Conservation (phyloP, 2,113 vertebrate genomes). For the Thinocorus orbignyianus region DNA sequence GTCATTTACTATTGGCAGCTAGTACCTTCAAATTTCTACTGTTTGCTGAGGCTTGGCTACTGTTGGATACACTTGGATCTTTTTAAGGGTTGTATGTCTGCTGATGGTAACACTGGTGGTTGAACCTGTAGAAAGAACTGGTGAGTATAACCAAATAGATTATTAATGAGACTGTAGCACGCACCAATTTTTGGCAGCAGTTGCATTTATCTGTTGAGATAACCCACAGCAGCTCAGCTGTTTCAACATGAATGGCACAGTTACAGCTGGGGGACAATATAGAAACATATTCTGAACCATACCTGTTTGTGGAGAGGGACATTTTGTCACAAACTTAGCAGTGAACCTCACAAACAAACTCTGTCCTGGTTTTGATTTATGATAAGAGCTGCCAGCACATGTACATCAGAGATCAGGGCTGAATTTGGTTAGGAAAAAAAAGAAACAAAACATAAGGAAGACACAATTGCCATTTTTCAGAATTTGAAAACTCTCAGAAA, state of each 20-base stretch:
- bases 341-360: background rate
- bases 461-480: background rate
- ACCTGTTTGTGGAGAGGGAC: background rate
- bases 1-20: background rate
- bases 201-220: background rate
- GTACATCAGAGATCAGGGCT: background rate
- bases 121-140: background rate
- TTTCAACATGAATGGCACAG: background rate
- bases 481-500: background rate
- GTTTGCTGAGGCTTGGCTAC: background rate
- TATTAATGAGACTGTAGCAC: background rate
- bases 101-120: background rate
- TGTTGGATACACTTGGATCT: background rate
- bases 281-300: background rate
- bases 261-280: background rate
- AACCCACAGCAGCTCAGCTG: background rate
- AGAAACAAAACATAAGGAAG: background rate
- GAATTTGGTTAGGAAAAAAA: background rate
- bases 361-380: background rate
- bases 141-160: background rate
- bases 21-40: background rate
- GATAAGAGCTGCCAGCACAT: background rate
- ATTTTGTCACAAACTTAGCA: background rate
- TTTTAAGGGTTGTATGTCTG: background rate
- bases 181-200: background rate